Conservation (phyloP, 1,140 invertebrate genomes). For the Drosophila rhopaloa region DNA sequence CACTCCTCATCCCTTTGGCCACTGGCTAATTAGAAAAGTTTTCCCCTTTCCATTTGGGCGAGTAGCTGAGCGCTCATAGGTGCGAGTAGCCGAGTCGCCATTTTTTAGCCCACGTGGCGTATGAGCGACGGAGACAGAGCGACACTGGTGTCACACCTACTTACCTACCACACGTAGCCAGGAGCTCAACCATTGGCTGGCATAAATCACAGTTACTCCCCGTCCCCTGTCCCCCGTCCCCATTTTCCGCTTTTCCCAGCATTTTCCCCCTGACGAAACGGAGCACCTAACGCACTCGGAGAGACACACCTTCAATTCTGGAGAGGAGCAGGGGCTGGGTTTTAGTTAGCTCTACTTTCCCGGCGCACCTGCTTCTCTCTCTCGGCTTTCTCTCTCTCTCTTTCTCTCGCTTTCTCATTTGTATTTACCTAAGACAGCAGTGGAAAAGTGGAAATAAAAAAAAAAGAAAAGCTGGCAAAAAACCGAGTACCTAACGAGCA, state of each 20-base stretch:
- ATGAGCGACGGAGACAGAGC: constrained; percentile 55
- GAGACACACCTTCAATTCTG: constrained; percentile 68
- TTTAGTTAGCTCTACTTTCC: constrained; percentile 37
- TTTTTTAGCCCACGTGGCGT: constrained; percentile 75
- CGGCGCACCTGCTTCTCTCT: constrained; percentile 61
- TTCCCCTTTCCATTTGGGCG: constrained; percentile 30
- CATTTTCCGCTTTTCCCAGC: not conserved
- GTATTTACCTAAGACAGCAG: constrained; percentile 82
- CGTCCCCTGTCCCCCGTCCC: not conserved
- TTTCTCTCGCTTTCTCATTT: constrained; percentile 67
- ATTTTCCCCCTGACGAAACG: constrained; percentile 27
- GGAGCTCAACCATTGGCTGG: constrained; percentile 84
- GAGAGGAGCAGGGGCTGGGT: constrained; percentile 37
- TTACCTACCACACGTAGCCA: constrained; percentile 52
- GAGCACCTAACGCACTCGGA: constrained; percentile 67
- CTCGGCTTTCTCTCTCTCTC: constrained; percentile 51
- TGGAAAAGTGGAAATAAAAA: constrained; percentile 29
- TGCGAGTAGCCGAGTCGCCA: constrained; percentile 64
- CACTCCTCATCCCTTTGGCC: constrained; percentile 9
- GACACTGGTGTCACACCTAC: constrained; percentile 81
- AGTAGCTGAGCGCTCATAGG: constrained; percentile 63
- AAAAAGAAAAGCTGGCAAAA: constrained; percentile 41
- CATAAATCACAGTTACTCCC: constrained; percentile 77
- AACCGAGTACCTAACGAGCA: constrained; percentile 70
- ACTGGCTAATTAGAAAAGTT: constrained; percentile 78